phyloP scores from a whole-genome alignment of 2,113 vertebrate genomes.

The Pipa parva region DNA sequence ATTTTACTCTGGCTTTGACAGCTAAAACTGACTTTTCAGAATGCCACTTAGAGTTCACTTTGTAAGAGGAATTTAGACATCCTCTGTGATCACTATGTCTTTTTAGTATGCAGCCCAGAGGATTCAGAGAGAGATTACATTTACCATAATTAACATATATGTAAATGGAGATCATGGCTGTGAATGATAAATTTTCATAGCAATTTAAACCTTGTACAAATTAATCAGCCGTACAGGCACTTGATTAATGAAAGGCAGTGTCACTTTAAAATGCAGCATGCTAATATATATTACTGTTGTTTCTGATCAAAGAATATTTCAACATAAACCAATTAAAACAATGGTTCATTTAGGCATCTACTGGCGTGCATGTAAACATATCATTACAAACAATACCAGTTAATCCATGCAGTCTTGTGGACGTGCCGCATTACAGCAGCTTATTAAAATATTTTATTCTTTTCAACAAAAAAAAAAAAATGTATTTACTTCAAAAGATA shows the following conservation, averaged over 20 bases:
- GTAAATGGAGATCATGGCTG: conserved; percentile 84
- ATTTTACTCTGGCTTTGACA: conserved; percentile 58
- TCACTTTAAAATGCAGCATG: conserved; percentile 82
- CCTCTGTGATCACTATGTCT: conserved; percentile 69
- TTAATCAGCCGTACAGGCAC: conserved; percentile 82
- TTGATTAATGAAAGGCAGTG: conserved; percentile 82
- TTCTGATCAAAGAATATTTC: conserved; percentile 77
- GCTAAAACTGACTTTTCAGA: conserved; percentile 55
- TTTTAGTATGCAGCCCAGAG: conserved; percentile 81
- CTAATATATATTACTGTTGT: conserved; percentile 80
- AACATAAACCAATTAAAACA: conserved; percentile 75
- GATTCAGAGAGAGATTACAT: conserved; percentile 79
- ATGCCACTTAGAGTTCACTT: conserved; percentile 61
- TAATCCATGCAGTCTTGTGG: conserved; percentile 18
- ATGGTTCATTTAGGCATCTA: conserved; percentile 71
- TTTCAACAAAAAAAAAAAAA: conserved; percentile 25
- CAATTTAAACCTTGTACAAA: conserved; percentile 86
- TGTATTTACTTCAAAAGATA: conserved; percentile 37
- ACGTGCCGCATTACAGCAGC: conserved; percentile 15
- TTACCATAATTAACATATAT: conserved; percentile 85
- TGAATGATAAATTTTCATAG: conserved; percentile 87
- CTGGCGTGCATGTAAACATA: conserved; percentile 51
- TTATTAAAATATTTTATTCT: conserved; percentile 43
- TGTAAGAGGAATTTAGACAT: conserved; percentile 63
- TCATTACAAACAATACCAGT: conserved; percentile 32